Evolutionary conservation across 2,113 vertebrate genomes (phyloP).

Genomic region (Oxyruncus cristatus): DNA sequence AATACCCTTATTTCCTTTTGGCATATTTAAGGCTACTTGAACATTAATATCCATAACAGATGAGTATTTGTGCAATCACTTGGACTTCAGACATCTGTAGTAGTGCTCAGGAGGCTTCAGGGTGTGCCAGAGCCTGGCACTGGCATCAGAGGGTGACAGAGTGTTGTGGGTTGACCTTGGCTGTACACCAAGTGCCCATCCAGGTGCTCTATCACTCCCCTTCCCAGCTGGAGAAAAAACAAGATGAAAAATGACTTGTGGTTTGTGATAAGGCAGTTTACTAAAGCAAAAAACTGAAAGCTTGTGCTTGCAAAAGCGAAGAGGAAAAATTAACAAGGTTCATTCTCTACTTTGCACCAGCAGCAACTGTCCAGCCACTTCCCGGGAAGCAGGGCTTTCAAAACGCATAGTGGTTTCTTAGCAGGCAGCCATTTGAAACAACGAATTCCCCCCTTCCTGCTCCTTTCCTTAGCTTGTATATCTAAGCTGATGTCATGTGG

Average conservation of each 20-base stretch:
- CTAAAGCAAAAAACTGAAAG: not conserved
- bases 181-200: not conserved
- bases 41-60: not conserved
- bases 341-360: not conserved
- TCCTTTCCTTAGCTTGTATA: not conserved
- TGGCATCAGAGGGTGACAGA: not conserved
- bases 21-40: not conserved
- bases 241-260: not conserved
- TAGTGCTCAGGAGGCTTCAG: not conserved
- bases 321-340: too few species aligned
- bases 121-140: not conserved
- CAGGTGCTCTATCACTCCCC: not conserved
- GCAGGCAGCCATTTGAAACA: not conserved
- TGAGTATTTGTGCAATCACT: not conserved
- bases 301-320: not conserved
- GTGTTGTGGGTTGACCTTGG: not conserved
- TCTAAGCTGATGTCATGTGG: not conserved
- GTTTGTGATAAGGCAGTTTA: not conserved
- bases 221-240: not conserved
- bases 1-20: not conserved
- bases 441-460: not conserved
- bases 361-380: not conserved
- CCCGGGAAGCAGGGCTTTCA: not conserved
- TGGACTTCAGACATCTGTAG: not conserved
- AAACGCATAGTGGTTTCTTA: not conserved